Base-by-base conservation (phyloP, 2,113 vertebrate species). In the Galemys pyrenaicus region DNA sequence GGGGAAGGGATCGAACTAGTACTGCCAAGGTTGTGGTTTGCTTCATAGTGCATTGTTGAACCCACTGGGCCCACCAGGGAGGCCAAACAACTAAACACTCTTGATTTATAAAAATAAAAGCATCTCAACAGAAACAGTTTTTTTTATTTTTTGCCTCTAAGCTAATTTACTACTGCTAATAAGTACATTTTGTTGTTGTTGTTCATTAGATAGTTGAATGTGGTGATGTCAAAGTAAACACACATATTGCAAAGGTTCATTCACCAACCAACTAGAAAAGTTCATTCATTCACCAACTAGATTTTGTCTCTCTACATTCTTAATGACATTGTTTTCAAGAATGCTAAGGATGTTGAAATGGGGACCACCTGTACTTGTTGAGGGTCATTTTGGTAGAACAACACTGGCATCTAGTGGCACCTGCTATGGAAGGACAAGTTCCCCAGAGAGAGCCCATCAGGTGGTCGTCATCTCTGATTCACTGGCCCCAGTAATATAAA, bases 331-430 rank as follows among this genome's bases (percentile, higher is more conserved):
- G 2, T 58, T 51, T 35, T 80, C 4, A 51, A 64, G 75, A 80
- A 58, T 8, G 10, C 2, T 10, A 4, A 49, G 28, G 24, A 6
- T 5, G 5, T 70, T 6, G 16, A 78, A 82, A 20, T 64, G 62
- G 37, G 71, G 91, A 65, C 86, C 91, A 90, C 93, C 95, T 64
- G 67, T 51, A 12, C 26, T 46, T 32, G 30, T 12, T 0, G 68
- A 90, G 44, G 91, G 85, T 71, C 82, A 78, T 35, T 94, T 96
- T 78, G 24, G 44, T 97, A 95, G 95, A 97, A 95, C 87, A 95
- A 97, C 92, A 94, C 91, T 98, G 97, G 94, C 97, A 97, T 75
- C 95, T 97, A 97, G 97, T 97, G 97, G 98, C 92, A 92, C 12
- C n/a, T 85, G 70, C 49, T 89, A 13, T 86, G 39, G 91, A 62